phyloP scores from a whole-genome alignment of 92 coral and sea anemone species.

The Paragorgia papillata region DNA sequence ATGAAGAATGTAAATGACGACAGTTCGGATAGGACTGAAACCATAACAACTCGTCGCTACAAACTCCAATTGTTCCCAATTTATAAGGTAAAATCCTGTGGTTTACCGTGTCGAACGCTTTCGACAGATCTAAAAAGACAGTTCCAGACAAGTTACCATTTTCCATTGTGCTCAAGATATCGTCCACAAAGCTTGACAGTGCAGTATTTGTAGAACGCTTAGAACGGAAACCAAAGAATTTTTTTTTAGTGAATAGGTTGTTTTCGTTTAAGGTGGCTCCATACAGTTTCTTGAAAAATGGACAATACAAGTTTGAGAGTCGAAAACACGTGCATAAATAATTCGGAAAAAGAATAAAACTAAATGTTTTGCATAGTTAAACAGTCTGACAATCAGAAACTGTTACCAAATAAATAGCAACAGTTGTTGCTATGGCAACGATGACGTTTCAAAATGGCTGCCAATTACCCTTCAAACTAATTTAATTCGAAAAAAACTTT shows the following conservation, averaged over 20 bases:
- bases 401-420: no score
- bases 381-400: no score
- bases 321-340: no score
- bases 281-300: no score
- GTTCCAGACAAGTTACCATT: conserved; percentile 45
- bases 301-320: no score
- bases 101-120: conserved; percentile 51
- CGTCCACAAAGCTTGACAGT: conserved; percentile 47
- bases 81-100: conserved; percentile 37
- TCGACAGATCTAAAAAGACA: conserved; percentile 52
- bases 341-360: no score
- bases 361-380: no score
- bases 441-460: no score
- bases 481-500: no score
- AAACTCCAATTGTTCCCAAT: conserved; percentile 16
- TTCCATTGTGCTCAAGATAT: conserved; percentile 44
- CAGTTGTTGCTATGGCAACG: no score
- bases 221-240: conserved; percentile 43
- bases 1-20: conserved; percentile 32
- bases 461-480: no score
- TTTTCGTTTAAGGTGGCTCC: no score
- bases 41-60: conserved; percentile 23
- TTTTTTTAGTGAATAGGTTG: conserved; percentile 26
- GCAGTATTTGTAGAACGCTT: conserved; percentile 43
- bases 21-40: conserved; percentile 46